A percentile compares a stretch with the other conserved stretches of the same genome.
Evolutionary conservation across 2,113 vertebrate species (phyloP).

Genomic region (Leptobrachium leishanense): DNA sequence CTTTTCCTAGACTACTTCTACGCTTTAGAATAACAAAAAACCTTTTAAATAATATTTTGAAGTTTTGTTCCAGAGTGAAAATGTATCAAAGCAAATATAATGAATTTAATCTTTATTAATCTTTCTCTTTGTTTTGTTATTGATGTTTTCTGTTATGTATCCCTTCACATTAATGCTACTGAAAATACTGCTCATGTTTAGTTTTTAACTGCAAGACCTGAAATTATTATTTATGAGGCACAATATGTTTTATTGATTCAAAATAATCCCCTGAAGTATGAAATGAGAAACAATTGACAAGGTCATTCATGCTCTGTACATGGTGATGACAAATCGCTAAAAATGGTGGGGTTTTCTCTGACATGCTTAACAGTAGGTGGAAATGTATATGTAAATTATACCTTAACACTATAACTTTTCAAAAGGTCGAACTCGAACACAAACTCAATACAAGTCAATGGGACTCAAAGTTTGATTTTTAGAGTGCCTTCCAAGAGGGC

Average conservation of each 20-base stretch:
- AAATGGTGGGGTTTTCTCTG: too few species aligned
- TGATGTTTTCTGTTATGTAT: conserved; percentile 20
- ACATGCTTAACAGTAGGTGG: too few species aligned
- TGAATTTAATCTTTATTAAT: conserved; percentile 3
- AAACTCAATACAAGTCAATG: too few species aligned
- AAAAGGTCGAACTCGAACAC: too few species aligned
- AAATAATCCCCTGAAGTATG: conserved; percentile 15
- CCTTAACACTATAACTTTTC: too few species aligned
- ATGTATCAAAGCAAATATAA: not conserved
- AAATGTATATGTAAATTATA: too few species aligned
- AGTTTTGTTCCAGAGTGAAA: not conserved
- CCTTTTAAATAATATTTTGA: not conserved
- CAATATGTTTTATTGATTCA: conserved; percentile 22
- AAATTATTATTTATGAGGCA: conserved; percentile 39
- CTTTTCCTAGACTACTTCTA: too few species aligned
- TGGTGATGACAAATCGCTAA: not conserved
- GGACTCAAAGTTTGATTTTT: too few species aligned
- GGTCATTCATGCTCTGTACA: conserved; percentile 12
- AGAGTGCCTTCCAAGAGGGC: too few species aligned
- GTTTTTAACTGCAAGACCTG: not conserved
- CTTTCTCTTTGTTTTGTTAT: conserved; percentile 4
- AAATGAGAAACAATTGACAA: conserved; percentile 13
- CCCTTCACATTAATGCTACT: conserved; percentile 2
- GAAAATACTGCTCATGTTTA: conserved; percentile 8
- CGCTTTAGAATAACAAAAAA: not conserved